Conservation (phyloP, 2,797 vertebrate species). For the Miichthys miiuy region DNA sequence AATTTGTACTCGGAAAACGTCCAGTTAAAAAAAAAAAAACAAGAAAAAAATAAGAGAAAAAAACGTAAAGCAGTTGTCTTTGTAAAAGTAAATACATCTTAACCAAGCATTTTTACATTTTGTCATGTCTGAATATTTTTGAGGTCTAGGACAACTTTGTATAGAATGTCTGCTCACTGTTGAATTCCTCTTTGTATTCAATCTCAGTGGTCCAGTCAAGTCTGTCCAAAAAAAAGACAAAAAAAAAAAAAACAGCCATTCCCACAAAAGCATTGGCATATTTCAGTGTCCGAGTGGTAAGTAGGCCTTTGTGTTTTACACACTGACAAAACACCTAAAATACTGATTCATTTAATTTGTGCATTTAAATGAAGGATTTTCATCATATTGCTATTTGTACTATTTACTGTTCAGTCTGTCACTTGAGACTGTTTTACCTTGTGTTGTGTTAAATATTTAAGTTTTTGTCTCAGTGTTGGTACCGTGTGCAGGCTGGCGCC, state of each 20-base stretch:
- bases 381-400: constrained; percentile 70
- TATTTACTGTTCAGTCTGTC: constrained; percentile 68
- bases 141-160: constrained; percentile 75
- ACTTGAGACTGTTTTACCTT: constrained; percentile 66
- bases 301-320: constrained; percentile 66
- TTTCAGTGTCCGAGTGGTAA: constrained; percentile 63
- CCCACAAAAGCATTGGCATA: constrained; percentile 71
- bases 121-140: constrained; percentile 75
- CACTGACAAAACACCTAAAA: constrained; percentile 62
- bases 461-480: constrained; percentile 73
- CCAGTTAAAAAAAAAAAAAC: constrained; percentile 48
- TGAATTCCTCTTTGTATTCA: constrained; percentile 72
- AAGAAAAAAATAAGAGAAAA: background rate
- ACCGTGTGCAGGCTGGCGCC: constrained; percentile 65
- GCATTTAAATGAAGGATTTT: constrained; percentile 74
- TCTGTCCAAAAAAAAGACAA: constrained; percentile 50
- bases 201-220: constrained; percentile 78
- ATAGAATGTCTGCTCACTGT: constrained; percentile 73
- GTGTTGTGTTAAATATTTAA: constrained; percentile 71
- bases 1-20: constrained; percentile 74
- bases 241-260: constrained; percentile 60
- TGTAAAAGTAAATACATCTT: constrained; percentile 76
- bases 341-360: constrained; percentile 48
- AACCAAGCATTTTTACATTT: constrained; percentile 72
- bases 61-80: constrained; percentile 65